phyloP scores from a whole-genome alignment of 2,888 invertebrate species.

The Agrochola macilenta region DNA sequence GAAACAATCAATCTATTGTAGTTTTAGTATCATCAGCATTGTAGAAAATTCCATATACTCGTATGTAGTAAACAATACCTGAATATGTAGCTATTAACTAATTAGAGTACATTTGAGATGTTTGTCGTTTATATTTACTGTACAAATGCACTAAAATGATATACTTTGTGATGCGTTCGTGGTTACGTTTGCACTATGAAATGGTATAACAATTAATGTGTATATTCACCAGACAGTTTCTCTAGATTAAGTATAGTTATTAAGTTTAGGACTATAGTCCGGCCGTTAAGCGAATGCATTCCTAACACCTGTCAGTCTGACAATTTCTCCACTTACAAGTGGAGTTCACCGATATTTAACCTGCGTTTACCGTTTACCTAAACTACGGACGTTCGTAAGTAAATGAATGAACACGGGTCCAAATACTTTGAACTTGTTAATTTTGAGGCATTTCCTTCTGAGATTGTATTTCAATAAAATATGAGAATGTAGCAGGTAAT shows the following conservation, averaged over 20 bases:
- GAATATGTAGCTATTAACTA: slow-evolving; percentile 30
- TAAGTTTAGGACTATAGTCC: neutral
- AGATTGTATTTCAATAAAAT: slow-evolving; percentile 23
- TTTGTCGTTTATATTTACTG: slow-evolving; percentile 44
- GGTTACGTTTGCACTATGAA: slow-evolving; percentile 36
- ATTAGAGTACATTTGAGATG: slow-evolving; percentile 55
- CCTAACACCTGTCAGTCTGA: neutral
- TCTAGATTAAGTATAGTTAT: slow-evolving; percentile 1
- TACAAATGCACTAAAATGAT: slow-evolving; percentile 43
- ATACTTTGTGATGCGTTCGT: slow-evolving; percentile 23
- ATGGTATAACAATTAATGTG: slow-evolving; percentile 1
- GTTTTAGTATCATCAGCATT: neutral
- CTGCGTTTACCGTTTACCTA: slow-evolving; percentile 17
- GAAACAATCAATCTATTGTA: slow-evolving; percentile 26
- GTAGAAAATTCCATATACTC: slow-evolving; percentile 9
- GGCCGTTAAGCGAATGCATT: neutral
- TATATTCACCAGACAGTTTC: slow-evolving; percentile 17
- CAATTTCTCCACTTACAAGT: neutral
- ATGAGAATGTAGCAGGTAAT: neutral
- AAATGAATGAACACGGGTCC: neutral
- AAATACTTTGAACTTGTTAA: slow-evolving; percentile 19
- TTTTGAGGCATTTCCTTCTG: neutral
- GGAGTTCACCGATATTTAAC: too few relatives aligned
- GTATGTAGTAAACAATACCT: slow-evolving; percentile 33
- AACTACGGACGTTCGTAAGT: slow-evolving; percentile 2